Percentiles rank a stretch among this genome's conserved stretches.
phyloP scores from a whole-genome alignment of 2,113 vertebrate genomes.

The Bucco capensis region DNA sequence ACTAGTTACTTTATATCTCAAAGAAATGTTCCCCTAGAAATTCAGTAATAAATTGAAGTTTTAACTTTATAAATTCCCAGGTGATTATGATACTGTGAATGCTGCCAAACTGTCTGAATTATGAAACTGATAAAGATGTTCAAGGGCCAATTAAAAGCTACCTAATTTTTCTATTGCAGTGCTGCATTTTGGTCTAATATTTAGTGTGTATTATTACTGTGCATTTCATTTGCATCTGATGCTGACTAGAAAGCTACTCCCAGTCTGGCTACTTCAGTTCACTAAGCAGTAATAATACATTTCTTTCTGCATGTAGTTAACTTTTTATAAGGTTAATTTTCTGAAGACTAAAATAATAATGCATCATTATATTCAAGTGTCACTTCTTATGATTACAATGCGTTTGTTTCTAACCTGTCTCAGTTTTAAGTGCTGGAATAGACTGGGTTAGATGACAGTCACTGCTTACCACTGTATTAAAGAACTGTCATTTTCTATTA shows the following conservation, averaged over 20 bases:
- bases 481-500: neutral
- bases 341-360: neutral
- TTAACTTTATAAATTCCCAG: neutral
- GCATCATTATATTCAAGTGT: neutral
- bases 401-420: constrained; percentile 14
- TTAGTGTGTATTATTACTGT: neutral
- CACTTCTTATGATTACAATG: neutral
- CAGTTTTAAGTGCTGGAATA: neutral
- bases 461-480: neutral
- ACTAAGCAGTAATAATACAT: neutral
- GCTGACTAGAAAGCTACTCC: neutral
- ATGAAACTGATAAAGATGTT: neutral
- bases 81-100: neutral
- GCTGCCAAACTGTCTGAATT: neutral
- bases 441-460: constrained; percentile 2
- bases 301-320: neutral
- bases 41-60: constrained; percentile 7
- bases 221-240: neutral
- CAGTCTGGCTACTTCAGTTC: neutral
- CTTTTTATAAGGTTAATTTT: constrained; percentile 34
- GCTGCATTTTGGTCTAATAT: neutral
- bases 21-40: neutral
- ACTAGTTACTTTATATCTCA: neutral
- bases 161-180: neutral
- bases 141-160: neutral